phyloP scores from a whole-genome alignment of 2,113 vertebrate genomes.

The Archilochus colubris region DNA sequence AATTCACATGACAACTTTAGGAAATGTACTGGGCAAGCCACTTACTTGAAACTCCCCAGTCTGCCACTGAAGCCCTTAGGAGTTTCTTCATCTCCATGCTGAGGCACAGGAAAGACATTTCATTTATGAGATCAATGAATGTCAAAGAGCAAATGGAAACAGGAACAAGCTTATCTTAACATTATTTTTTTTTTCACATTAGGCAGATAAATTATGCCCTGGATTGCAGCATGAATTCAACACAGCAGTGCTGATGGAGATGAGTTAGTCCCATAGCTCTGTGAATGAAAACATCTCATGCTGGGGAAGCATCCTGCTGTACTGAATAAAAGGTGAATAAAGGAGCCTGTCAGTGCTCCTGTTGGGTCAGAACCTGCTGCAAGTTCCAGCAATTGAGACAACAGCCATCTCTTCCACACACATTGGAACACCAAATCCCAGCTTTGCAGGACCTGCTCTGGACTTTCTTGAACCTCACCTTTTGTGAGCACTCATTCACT shows the following conservation, averaged over 20 bases:
- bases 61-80: not conserved
- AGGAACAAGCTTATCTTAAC: not conserved
- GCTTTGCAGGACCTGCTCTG: not conserved
- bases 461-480: accelerated
- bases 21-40: not conserved
- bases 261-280: not conserved
- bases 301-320: not conserved
- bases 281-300: not conserved
- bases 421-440: not conserved
- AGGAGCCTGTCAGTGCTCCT: not conserved
- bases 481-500: not conserved
- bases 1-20: not conserved
- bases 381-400: not conserved
- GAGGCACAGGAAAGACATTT: not conserved
- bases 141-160: not conserved
- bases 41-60: not conserved
- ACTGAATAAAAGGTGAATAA: not conserved
- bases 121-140: not conserved
- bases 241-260: not conserved
- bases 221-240: not conserved
- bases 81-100: not conserved
- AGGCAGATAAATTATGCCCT: not conserved
- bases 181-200: not conserved
- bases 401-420: not conserved
- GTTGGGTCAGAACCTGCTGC: not conserved